These are phyloP conservation scores for Manis pentadactyla DNA, from an alignment of 2,797 vertebrate species.

Conservation along the genomic window DNA sequence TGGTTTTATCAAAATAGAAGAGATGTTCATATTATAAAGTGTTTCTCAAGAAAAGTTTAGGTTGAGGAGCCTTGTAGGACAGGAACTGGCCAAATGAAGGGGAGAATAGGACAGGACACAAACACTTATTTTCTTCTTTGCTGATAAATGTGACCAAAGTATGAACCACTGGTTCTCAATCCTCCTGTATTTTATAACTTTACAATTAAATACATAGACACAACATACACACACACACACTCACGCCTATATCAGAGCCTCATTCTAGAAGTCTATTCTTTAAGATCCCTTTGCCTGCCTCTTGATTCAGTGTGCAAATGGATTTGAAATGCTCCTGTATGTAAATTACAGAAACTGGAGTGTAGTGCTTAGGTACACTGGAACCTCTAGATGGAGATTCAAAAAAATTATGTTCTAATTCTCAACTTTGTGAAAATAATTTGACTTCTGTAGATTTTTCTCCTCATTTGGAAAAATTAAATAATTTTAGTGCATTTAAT, in stretches of 20 bases:
- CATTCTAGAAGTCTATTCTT: background rate
- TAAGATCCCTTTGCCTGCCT: too few species aligned
- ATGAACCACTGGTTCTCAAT: background rate
- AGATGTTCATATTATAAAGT: background rate
- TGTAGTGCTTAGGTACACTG: background rate
- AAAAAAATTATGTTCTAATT: background rate
- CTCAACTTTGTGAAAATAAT: background rate
- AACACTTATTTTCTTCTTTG: background rate
- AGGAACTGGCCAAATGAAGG: background rate
- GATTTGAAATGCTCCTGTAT: background rate
- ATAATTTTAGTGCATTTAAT: background rate
- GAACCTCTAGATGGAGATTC: background rate
- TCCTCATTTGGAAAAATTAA: conserved; percentile 12
- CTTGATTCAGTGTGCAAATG: background rate
- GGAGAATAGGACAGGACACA: background rate
- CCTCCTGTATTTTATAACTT: background rate
- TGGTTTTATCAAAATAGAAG: background rate
- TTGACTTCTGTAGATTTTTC: background rate
- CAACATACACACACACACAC: background rate
- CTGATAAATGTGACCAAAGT: background rate
- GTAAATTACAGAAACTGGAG: background rate
- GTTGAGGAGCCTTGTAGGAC: background rate
- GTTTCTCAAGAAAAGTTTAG: background rate
- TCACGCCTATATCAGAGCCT: background rate
- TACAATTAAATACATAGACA: background rate